Percentiles rank a stretch among this genome's conserved stretches.
Conservation (phyloP, 2,888 invertebrate species). For the Diaprepes abbreviatus region DNA sequence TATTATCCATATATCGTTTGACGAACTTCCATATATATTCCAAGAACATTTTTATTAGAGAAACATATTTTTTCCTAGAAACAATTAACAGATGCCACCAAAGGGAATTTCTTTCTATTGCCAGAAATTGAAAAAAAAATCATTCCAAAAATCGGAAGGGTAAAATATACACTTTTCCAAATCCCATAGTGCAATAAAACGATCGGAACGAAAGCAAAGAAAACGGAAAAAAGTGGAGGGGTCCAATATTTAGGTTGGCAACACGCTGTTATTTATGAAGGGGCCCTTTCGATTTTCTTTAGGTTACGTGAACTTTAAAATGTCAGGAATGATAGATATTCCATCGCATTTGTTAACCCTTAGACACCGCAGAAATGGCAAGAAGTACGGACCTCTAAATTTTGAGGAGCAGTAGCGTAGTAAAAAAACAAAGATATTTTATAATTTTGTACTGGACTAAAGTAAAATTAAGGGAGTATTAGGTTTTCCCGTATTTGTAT, state of each 20-base stretch:
- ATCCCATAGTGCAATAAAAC: constrained; percentile 35
- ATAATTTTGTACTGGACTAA: too few relatives aligned
- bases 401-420: not conserved
- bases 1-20: too few relatives aligned
- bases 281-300: constrained; percentile 37
- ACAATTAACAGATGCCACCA: too few relatives aligned
- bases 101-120: too few relatives aligned
- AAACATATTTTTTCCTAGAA: too few relatives aligned
- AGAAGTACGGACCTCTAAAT: not conserved
- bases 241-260: constrained; percentile 35
- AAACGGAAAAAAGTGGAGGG: constrained; percentile 28
- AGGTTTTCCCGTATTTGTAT: too few relatives aligned
- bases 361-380: constrained; percentile 8
- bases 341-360: constrained; percentile 14
- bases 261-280: constrained; percentile 41
- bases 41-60: too few relatives aligned
- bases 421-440: too few relatives aligned
- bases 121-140: too few relatives aligned
- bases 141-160: not conserved
- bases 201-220: constrained; percentile 3
- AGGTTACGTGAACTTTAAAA: constrained; percentile 36
- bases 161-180: constrained; percentile 25
- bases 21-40: too few relatives aligned
- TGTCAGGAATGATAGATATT: constrained; percentile 35
- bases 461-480: too few relatives aligned